Conservation (phyloP, 1,140 invertebrate genomes). For the Globodera rostochiensis region DNA sequence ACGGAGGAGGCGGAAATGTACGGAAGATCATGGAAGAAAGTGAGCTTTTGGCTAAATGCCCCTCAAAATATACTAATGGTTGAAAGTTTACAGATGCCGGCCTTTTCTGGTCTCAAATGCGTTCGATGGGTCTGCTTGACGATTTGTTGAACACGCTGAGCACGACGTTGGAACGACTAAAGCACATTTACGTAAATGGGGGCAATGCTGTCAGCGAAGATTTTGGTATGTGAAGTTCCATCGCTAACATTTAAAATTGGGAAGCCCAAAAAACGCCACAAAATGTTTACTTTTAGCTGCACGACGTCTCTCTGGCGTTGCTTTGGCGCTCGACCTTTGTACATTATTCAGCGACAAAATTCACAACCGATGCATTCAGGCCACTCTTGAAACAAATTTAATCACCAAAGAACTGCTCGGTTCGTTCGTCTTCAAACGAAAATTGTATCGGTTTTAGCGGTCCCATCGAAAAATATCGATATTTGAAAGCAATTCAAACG, state of each 20-base stretch:
- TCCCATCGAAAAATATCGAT: no score
- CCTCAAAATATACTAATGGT: background rate
- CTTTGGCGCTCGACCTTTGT: slow-evolving; percentile 44
- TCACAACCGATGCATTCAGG: slow-evolving; percentile 47
- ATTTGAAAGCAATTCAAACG: no score
- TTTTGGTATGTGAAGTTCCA: slow-evolving; percentile 40
- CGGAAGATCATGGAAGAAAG: slow-evolving; percentile 33
- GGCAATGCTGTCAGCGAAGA: slow-evolving; percentile 45
- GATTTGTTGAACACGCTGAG: slow-evolving; percentile 47
- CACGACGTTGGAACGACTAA: slow-evolving; percentile 41
- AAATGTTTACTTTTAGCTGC: slow-evolving; percentile 43
- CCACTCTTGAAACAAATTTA: slow-evolving; percentile 47
- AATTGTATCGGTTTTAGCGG: background rate
- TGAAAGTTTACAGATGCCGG: slow-evolving; percentile 38
- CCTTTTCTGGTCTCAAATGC: slow-evolving; percentile 51
- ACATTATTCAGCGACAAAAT: slow-evolving; percentile 50
- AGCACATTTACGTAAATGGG: slow-evolving; percentile 39
- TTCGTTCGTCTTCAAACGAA: slow-evolving; percentile 17
- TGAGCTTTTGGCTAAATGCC: background rate
- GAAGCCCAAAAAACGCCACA: background rate
- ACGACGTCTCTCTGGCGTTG: slow-evolving; percentile 43
- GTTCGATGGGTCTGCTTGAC: slow-evolving; percentile 49
- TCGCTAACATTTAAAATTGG: background rate
- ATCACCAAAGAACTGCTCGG: slow-evolving; percentile 49
- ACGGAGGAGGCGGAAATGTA: slow-evolving; percentile 7